These are phyloP conservation scores for Melanerpes aurifrons DNA, from an alignment of 2,113 vertebrate species.

Conservation along the genomic window DNA sequence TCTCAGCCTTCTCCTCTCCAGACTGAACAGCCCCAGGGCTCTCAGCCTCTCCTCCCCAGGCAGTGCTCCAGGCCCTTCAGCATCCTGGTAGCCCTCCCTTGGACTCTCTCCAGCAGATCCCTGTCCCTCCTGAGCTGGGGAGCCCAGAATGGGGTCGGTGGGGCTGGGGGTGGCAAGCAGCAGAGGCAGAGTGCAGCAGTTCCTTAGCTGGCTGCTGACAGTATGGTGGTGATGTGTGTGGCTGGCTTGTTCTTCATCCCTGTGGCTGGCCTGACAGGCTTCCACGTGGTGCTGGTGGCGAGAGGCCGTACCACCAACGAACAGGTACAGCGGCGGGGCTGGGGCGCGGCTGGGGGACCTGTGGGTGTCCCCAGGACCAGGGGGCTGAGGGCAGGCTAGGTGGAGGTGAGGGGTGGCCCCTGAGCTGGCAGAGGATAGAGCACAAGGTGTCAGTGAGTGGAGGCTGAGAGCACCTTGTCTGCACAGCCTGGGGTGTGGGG, in stretches of 20 bases:
- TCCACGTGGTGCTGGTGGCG: slow-evolving; percentile 94
- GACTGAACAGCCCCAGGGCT: no score
- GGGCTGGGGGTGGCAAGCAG: accelerated
- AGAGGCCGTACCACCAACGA: slow-evolving; percentile 96
- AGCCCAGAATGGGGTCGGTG: neutral
- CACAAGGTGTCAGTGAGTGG: neutral
- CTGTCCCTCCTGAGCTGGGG: no score
- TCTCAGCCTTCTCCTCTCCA: no score
- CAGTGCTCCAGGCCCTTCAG: no score
- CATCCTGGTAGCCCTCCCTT: no score
- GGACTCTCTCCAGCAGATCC: no score
- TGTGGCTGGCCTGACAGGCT: slow-evolving; percentile 93
- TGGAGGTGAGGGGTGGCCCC: neutral
- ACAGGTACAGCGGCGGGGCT: slow-evolving; percentile 76
- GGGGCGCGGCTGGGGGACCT: accelerated
- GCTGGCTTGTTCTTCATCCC: slow-evolving; percentile 96
- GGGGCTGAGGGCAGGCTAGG: accelerated
- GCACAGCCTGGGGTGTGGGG: neutral
- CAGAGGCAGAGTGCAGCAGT: accelerated
- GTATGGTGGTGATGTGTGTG: slow-evolving; percentile 97
- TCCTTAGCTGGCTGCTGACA: slow-evolving; percentile 76
- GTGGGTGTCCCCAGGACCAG: accelerated
- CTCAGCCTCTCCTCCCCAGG: no score
- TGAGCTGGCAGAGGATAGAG: no score
- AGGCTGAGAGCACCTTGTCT: neutral